A percentile compares a stretch with the other conserved stretches of the same genome.
These are phyloP conservation scores for Prionailurus bengalensis DNA, from an alignment of 2,113 vertebrate genomes.

Conservation along the genomic window DNA sequence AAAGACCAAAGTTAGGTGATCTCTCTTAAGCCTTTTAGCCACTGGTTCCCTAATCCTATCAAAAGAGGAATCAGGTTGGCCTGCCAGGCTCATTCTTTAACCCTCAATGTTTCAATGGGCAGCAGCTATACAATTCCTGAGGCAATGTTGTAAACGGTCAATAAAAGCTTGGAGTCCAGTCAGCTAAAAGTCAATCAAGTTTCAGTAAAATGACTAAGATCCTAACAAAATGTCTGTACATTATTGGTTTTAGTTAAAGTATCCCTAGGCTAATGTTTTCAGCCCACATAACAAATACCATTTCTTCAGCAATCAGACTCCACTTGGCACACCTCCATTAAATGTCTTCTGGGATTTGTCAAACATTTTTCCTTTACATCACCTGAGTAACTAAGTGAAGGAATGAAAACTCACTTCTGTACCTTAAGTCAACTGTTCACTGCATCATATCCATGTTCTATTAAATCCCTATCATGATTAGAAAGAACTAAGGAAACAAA, in stretches of 20 bases:
- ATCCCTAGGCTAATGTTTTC: constrained; percentile 46
- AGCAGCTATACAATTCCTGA: constrained; percentile 27
- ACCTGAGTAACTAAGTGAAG: constrained; percentile 59
- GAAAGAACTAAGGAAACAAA: constrained; percentile 67
- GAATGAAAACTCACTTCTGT: constrained; percentile 48
- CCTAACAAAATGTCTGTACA: constrained; percentile 62
- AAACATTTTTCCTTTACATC: constrained; percentile 59
- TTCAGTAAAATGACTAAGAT: constrained; percentile 54
- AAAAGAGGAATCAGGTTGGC: constrained; percentile 59
- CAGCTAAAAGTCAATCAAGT: constrained; percentile 51
- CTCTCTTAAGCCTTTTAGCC: constrained; percentile 69
- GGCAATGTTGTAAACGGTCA: constrained; percentile 39
- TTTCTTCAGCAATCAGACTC: constrained; percentile 58
- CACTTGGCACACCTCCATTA: constrained; percentile 40
- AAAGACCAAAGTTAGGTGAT: constrained; percentile 59
- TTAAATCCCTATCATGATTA: constrained; percentile 49
- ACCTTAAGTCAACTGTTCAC: constrained; percentile 10
- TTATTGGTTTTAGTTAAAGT: constrained; percentile 61
- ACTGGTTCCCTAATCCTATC: constrained; percentile 51
- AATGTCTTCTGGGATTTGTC: constrained; percentile 53
- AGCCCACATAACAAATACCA: background rate
- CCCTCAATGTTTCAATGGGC: constrained; percentile 43
- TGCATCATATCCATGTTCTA: constrained; percentile 15
- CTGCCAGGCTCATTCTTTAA: constrained; percentile 50
- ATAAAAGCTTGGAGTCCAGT: background rate